phyloP scores from a whole-genome alignment of 1,140 invertebrate species.

The Carposina sasakii region DNA sequence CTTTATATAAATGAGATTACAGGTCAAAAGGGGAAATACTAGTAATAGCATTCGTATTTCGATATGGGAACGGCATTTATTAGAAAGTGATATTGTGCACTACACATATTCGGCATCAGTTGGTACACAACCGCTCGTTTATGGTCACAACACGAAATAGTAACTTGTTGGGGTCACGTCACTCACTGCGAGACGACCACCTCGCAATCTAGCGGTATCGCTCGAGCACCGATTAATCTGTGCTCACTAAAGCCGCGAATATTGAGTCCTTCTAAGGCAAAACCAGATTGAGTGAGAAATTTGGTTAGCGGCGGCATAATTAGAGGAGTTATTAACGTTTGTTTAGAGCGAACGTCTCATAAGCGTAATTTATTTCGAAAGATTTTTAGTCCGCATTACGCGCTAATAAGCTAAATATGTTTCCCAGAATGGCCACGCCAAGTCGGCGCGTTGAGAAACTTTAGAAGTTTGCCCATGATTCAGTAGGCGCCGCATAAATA shows the following conservation, averaged over 20 bases:
- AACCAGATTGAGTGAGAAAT: constrained; percentile 15
- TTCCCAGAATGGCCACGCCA: constrained; percentile 19
- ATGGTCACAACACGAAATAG: constrained; percentile 68
- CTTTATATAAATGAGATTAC: too few relatives aligned
- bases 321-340: constrained; percentile 13
- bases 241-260: too few relatives aligned
- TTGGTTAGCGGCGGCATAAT: too few relatives aligned
- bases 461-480: constrained; percentile 27
- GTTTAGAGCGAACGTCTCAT: constrained; percentile 6
- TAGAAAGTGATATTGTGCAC: constrained; percentile 42
- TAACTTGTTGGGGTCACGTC: constrained; percentile 59
- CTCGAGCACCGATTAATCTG: too few relatives aligned
- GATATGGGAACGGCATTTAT: constrained; percentile 35
- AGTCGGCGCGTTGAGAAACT: constrained; percentile 18
- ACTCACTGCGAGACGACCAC: too few relatives aligned
- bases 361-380: too few relatives aligned
- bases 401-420: too few relatives aligned
- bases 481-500: constrained; percentile 35
- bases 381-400: too few relatives aligned
- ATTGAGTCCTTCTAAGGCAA: constrained; percentile 9
- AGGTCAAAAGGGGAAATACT: too few relatives aligned
- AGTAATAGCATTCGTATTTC: too few relatives aligned
- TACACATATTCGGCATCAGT: constrained; percentile 17
- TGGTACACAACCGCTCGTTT: constrained; percentile 50
- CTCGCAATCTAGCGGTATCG: constrained; percentile 57